Evolutionary conservation across 2,113 vertebrate species (phyloP), one percentile per base, ranked within the genome.

Genomic region (Uropsilus gracilis): DNA sequence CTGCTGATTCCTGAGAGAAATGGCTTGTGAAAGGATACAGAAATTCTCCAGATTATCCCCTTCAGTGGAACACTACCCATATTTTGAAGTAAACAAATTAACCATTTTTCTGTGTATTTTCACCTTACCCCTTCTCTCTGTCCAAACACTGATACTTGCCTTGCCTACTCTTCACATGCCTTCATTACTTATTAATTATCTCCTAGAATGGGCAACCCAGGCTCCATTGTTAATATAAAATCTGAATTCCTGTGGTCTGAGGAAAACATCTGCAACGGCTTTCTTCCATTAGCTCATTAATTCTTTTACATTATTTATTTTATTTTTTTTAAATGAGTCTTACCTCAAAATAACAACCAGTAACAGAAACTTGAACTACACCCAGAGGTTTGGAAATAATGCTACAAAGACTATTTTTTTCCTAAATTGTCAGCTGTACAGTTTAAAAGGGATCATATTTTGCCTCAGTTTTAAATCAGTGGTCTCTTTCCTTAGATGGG

Each of bases 21-120:
- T 18, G 17, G 28, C 48, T 55, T 39, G 18, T 64, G 46, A 73
- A 91, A 85, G 94, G 50, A 91, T 20, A 66, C 7, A 63, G 28
- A 75, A 91, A 78, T 28, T 78, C 72, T 89, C 28, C 13, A 69
- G 61, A 91, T 80, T 72, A 66, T 5, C 26, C 32, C 42, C 17
- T 69, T 66, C 32, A 32, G 24, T 73, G 69, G 37, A 88, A 64
- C 10, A 90, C 12, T 50, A 57, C 17, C 72, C 66, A 34, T 55
- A 90, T 81, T 92, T 85, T 84, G 48, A 92, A 91, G 82, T 24
- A 95, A 96, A 64, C 4, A 73, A 89, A 50, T 48, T 48, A 55
- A 72, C 71, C 46, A 42, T 86, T 95, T 95, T 94, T 78, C 48
- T 88, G 37, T 69, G 13, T 2, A 42, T 77, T 94, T 95, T 69